A percentile compares a stretch with the other conserved stretches of the same genome.
phyloP scores from a whole-genome alignment of 1,140 invertebrate genomes.

The Lanistes nyassanus region DNA sequence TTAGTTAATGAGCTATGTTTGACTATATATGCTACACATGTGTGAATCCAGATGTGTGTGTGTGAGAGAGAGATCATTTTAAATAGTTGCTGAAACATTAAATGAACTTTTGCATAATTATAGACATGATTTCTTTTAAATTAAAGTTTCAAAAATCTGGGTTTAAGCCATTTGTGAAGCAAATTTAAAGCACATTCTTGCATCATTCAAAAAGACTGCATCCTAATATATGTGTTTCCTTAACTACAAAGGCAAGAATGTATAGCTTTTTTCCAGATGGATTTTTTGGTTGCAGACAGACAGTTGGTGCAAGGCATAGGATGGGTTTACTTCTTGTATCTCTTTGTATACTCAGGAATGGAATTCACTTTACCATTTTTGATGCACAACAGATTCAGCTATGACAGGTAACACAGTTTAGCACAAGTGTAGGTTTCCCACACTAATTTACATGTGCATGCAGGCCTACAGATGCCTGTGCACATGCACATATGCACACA shows the following conservation, averaged over 20 bases:
- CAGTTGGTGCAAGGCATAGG: constrained; percentile 80
- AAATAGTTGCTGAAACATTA: no score
- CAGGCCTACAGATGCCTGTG: no score
- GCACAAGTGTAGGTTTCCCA: not conserved
- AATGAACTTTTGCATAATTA: no score
- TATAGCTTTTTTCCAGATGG: constrained; percentile 12
- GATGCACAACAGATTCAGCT: constrained; percentile 91
- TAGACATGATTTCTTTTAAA: no score
- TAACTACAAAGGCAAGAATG: not conserved
- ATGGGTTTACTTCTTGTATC: constrained; percentile 90
- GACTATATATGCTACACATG: no score
- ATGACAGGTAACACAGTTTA: constrained; percentile 71
- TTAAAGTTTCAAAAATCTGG: no score
- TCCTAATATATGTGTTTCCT: not conserved
- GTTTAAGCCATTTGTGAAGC: no score
- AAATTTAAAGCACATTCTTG: no score
- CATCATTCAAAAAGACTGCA: not conserved
- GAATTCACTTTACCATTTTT: constrained; percentile 98
- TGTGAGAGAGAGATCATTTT: no score
- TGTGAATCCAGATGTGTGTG: no score
- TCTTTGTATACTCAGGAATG: constrained; percentile 96
- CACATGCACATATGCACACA: no score
- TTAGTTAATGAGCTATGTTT: no score
- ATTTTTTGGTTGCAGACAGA: constrained; percentile 68
- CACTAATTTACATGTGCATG: not conserved